Percentiles rank a stretch among this genome's conserved stretches.
phyloP scores from a whole-genome alignment of 2,797 vertebrate genomes.

The Pipistrellus kuhlii region DNA sequence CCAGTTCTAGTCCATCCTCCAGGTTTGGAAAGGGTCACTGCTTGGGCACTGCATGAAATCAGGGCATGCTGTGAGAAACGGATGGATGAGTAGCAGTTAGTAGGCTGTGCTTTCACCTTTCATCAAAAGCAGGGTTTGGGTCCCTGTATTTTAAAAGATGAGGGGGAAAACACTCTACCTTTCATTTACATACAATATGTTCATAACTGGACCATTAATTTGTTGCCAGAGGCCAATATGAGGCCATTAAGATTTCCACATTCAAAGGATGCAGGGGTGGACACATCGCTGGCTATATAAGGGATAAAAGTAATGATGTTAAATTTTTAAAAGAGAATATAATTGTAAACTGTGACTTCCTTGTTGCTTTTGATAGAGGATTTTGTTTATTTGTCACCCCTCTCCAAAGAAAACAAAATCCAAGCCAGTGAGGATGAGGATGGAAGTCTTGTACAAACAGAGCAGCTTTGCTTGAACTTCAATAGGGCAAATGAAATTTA shows the following conservation, averaged over 20 bases:
- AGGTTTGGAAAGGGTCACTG: conserved; percentile 5
- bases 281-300: conserved; percentile 74
- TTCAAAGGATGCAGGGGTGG: conserved; percentile 67
- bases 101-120: not conserved
- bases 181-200: conserved; percentile 25
- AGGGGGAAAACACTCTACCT: not conserved
- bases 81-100: not conserved
- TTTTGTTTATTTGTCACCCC: conserved; percentile 60
- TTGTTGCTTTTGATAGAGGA: conserved; percentile 59
- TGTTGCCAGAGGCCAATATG: conserved; percentile 57
- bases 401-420: conserved; percentile 70
- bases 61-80: not conserved
- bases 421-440: conserved; percentile 8
- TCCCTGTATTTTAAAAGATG: not conserved
- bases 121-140: not conserved
- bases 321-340: conserved; percentile 76
- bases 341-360: conserved; percentile 75
- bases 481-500: not conserved
- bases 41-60: not conserved
- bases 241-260: conserved; percentile 41
- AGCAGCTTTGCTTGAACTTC: conserved; percentile 22
- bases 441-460: conserved; percentile 50
- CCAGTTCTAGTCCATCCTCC: not conserved
- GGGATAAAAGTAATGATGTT: conserved; percentile 72
- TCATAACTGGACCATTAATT: conserved; percentile 42